These are phyloP conservation scores for Dasypogon diadema DNA, from an alignment of 2,888 invertebrate genomes.

Conservation along the genomic window DNA sequence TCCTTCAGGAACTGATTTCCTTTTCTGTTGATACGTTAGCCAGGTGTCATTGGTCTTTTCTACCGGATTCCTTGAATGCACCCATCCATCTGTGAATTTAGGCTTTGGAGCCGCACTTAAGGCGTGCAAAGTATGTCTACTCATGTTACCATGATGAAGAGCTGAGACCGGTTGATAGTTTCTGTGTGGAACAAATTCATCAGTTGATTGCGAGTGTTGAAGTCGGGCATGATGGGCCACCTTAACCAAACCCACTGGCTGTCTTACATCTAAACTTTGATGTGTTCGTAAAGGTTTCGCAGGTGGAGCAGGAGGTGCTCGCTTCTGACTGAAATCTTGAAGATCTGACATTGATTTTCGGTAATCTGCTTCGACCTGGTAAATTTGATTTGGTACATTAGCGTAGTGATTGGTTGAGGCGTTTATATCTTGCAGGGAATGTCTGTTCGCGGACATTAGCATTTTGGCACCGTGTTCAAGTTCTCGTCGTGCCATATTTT, in stretches of 20 bases:
- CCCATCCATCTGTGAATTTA: constrained; percentile 74
- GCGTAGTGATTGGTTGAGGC: constrained; percentile 67
- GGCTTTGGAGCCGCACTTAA: constrained; percentile 84
- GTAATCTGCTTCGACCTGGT: constrained; percentile 69
- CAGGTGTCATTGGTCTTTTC: constrained; percentile 63
- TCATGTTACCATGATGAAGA: constrained; percentile 73
- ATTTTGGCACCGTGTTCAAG: constrained; percentile 69
- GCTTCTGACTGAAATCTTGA: constrained; percentile 63
- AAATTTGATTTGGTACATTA: constrained; percentile 62
- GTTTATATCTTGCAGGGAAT: constrained; percentile 76
- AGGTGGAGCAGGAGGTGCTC: constrained; percentile 70
- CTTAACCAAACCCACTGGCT: constrained; percentile 61
- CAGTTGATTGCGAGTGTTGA: constrained; percentile 69
- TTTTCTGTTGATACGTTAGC: constrained; percentile 79
- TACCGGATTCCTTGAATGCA: constrained; percentile 62
- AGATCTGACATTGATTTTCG: constrained; percentile 73
- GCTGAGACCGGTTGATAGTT: constrained; percentile 68
- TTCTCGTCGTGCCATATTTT: constrained; percentile 72
- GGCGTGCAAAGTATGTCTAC: constrained; percentile 76
- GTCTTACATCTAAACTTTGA: constrained; percentile 45
- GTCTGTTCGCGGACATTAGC: constrained; percentile 68
- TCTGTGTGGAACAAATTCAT: constrained; percentile 71
- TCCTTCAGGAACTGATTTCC: constrained; percentile 73
- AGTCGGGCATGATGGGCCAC: constrained; percentile 59
- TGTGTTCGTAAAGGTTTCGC: constrained; percentile 71